These are phyloP conservation scores for Syngnathus acus DNA, from an alignment of 2,797 vertebrate genomes.

Conservation along the genomic window DNA sequence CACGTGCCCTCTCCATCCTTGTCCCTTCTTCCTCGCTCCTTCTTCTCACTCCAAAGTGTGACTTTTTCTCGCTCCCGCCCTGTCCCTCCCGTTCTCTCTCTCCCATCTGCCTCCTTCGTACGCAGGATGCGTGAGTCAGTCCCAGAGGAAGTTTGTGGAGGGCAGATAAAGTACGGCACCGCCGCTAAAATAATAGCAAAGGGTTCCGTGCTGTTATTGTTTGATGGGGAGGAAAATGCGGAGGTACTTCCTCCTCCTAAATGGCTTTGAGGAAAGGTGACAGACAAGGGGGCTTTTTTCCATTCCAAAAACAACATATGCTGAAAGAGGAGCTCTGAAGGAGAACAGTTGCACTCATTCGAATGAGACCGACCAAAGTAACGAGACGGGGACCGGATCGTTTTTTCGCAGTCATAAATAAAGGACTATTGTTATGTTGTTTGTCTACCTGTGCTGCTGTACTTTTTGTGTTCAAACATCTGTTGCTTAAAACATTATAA, in stretches of 20 bases:
- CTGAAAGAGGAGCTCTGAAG: constrained; percentile 36
- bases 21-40: constrained; percentile 41
- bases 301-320: constrained; percentile 44
- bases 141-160: constrained; percentile 80
- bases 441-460: background rate
- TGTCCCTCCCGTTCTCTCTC: background rate
- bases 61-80: constrained; percentile 33
- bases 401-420: too few relatives aligned
- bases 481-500: background rate
- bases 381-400: too few relatives aligned
- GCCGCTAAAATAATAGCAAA: constrained; percentile 74
- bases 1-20: constrained; percentile 41
- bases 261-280: background rate
- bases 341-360: background rate
- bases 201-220: constrained; percentile 73
- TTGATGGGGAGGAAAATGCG: constrained; percentile 57
- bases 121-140: constrained; percentile 65
- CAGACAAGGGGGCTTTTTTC: constrained; percentile 20
- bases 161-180: constrained; percentile 80
- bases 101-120: constrained; percentile 17
- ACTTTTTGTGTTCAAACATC: background rate
- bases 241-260: constrained; percentile 69
- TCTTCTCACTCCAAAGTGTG: constrained; percentile 52
- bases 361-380: too few relatives aligned
- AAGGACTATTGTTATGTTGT: background rate